Percentiles rank a stretch among this genome's conserved stretches.
Evolutionary conservation across 2,888 invertebrate species (phyloP).

Genomic region (Acleris laterana): DNA sequence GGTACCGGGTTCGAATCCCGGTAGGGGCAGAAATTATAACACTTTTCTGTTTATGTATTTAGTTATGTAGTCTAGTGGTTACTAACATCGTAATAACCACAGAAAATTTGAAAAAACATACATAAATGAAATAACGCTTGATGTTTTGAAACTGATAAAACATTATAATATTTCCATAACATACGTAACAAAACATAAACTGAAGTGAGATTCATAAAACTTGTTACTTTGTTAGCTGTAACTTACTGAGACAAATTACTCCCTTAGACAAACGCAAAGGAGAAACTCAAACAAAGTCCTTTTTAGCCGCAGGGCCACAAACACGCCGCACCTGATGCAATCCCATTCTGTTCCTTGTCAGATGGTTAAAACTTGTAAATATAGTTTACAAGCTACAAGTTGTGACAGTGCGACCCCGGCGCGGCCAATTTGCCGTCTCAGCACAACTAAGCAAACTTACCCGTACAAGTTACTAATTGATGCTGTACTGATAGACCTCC

Average conservation of each 20-base stretch:
- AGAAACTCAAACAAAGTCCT: slow-evolving; percentile 39
- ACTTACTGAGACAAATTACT: slow-evolving; percentile 18
- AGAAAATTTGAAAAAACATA: no score
- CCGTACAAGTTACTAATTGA: slow-evolving; percentile 51
- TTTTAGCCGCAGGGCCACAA: slow-evolving; percentile 35
- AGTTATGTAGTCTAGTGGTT: no score
- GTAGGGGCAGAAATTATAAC: no score
- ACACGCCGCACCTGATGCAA: slow-evolving; percentile 35
- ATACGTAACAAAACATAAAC: no score
- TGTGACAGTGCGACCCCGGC: slow-evolving; percentile 27
- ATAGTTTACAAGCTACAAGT: slow-evolving; percentile 31
- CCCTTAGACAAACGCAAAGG: slow-evolving; percentile 22
- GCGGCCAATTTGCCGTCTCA: slow-evolving; percentile 30
- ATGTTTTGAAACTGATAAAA: no score
- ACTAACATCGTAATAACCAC: no score
- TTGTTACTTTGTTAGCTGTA: background rate
- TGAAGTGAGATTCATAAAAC: background rate
- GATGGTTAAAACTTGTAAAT: slow-evolving; percentile 32
- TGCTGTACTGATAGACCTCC: slow-evolving; percentile 44
- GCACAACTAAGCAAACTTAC: slow-evolving; percentile 17
- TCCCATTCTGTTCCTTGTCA: slow-evolving; percentile 35
- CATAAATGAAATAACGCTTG: no score
- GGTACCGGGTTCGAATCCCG: no score
- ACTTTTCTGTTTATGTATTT: no score
- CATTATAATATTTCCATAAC: no score